Conservation (phyloP, 2,113 vertebrate species). For the Benitochromis conjunctus region DNA sequence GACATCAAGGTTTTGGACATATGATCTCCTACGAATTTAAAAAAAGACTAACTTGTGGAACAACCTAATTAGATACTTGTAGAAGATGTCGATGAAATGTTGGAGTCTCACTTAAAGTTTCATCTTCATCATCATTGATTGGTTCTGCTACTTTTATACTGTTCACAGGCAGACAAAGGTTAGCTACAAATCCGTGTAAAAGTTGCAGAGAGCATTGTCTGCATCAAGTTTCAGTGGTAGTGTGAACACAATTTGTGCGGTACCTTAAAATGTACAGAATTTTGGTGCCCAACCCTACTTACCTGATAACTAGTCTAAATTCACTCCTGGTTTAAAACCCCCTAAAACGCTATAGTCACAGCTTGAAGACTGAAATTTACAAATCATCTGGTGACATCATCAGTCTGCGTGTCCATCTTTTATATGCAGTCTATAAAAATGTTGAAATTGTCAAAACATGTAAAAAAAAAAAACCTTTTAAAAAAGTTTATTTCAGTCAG, state of each 20-base stretch:
- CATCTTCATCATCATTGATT: neutral
- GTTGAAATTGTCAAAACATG: neutral
- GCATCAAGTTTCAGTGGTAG: neutral
- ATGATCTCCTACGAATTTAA: too few relatives aligned
- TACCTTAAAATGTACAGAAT: neutral
- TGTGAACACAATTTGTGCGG: neutral
- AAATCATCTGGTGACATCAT: neutral
- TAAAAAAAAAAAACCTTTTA: too few relatives aligned
- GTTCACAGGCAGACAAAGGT: neutral
- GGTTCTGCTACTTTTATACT: neutral
- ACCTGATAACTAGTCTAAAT: neutral
- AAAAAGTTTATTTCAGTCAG: neutral
- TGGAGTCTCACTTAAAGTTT: neutral
- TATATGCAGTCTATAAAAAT: neutral
- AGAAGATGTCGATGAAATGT: neutral
- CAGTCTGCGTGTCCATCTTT: neutral
- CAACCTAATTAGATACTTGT: too few relatives aligned
- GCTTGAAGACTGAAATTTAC: neutral
- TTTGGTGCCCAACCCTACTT: neutral
- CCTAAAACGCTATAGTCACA: neutral
- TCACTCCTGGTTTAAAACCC: neutral
- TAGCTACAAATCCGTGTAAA: neutral
- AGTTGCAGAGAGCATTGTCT: neutral
- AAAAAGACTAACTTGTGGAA: too few relatives aligned
- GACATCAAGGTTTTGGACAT: too few relatives aligned